Evolutionary conservation across 2,113 vertebrate species (phyloP).

Genomic region (Corythoichthys haematopterus): DNA sequence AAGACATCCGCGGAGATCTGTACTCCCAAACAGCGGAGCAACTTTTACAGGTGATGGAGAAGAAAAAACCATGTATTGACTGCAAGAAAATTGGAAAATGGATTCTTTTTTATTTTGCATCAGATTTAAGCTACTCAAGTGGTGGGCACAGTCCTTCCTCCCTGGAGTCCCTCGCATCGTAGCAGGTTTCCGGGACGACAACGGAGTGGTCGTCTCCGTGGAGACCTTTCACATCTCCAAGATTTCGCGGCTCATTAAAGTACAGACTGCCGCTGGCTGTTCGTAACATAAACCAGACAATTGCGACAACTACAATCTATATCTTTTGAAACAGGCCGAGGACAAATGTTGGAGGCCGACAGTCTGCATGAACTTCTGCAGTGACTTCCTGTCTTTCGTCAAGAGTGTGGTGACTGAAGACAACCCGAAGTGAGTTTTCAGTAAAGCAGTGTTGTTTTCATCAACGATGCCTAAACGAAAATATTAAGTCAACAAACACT

Average conservation of each 20-base stretch:
- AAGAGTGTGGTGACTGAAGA: constrained; percentile 75
- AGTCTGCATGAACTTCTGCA: constrained; percentile 90
- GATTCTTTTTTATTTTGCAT: not conserved
- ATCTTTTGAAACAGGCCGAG: constrained; percentile 69
- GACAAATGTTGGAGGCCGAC: constrained; percentile 84
- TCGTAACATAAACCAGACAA: not conserved
- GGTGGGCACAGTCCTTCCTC: constrained; percentile 93
- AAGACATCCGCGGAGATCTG: constrained; percentile 87
- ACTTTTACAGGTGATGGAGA: constrained; percentile 77
- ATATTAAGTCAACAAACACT: too few species aligned
- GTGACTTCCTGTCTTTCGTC: constrained; percentile 81
- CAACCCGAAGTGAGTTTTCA: constrained; percentile 72
- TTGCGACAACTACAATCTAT: not conserved
- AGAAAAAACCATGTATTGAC: not conserved
- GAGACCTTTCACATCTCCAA: constrained; percentile 81
- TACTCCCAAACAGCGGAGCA: constrained; percentile 80
- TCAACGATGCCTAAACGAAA: too few species aligned
- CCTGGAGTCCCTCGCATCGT: constrained; percentile 82
- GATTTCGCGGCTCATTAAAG: constrained; percentile 83
- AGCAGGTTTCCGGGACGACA: constrained; percentile 81
- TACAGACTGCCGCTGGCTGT: constrained; percentile 24
- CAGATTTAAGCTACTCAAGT: constrained; percentile 87
- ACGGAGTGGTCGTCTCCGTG: constrained; percentile 75
- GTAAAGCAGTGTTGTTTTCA: too few species aligned
- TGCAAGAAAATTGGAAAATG: not conserved